phyloP scores from a whole-genome alignment of 2,797 vertebrate species.

The Buphagus erythrorhynchus region DNA sequence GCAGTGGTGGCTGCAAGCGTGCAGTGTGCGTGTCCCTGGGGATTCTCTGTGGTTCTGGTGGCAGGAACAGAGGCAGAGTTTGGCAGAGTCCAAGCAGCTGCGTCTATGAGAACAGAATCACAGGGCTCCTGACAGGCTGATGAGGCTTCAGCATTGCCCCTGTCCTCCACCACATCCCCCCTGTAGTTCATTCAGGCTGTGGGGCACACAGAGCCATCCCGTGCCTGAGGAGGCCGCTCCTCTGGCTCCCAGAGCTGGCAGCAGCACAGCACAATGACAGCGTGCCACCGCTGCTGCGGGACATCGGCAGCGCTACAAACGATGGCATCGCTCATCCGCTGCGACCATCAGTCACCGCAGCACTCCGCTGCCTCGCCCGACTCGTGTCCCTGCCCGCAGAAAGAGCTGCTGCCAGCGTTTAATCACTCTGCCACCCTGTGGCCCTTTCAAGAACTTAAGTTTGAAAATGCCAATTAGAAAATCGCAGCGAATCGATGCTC shows the following conservation, averaged over 20 bases:
- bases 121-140: background rate
- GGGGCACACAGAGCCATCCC: background rate
- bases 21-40: rapidly evolving
- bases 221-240: background rate
- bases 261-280: rapidly evolving
- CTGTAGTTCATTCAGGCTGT: background rate
- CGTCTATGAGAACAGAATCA: background rate
- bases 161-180: background rate
- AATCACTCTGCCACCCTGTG: slow-evolving; percentile 51
- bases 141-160: background rate
- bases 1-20: background rate
- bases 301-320: rapidly evolving
- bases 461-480: background rate
- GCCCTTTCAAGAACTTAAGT: background rate
- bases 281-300: background rate
- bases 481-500: background rate
- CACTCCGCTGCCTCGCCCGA: background rate
- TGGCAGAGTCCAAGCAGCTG: background rate
- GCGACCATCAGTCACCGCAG: background rate
- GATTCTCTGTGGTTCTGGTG: background rate
- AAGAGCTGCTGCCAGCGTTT: background rate
- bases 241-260: background rate
- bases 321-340: rapidly evolving
- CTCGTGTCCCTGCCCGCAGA: rapidly evolving
- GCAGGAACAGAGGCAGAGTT: background rate